Evolutionary conservation across 2,888 invertebrate species (phyloP).

Genomic region (Melikaiella ostensackeni): DNA sequence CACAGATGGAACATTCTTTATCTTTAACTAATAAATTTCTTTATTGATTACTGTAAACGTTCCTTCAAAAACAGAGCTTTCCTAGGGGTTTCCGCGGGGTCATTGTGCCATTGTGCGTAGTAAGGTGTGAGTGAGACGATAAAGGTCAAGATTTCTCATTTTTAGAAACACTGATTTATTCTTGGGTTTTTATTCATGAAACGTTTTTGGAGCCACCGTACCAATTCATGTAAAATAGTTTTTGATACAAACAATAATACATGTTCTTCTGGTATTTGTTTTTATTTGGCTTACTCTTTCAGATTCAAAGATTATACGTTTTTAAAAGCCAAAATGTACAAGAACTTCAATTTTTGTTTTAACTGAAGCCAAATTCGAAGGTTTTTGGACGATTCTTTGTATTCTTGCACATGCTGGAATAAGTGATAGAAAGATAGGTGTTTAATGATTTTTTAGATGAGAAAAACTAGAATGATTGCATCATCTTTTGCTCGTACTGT

Average conservation of each 20-base stretch:
- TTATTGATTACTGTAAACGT: not conserved
- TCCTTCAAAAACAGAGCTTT: not conserved
- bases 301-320: not conserved
- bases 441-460: too few species aligned
- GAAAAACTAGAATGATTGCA: not conserved
- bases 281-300: not conserved
- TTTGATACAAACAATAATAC: too few species aligned
- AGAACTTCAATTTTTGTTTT: not conserved
- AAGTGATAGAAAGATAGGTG: too few species aligned
- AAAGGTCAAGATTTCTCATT: constrained; percentile 11
- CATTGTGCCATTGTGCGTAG: constrained; percentile 16
- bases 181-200: not conserved
- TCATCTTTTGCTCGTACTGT: not conserved
- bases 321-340: not conserved
- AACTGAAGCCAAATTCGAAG: too few species aligned
- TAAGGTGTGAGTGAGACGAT: not conserved
- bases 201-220: not conserved
- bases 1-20: not conserved
- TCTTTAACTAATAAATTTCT: not conserved
- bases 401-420: too few species aligned
- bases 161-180: not conserved
- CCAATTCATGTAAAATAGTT: not conserved
- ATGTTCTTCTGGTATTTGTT: not conserved
- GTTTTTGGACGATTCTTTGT: too few species aligned
- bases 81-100: not conserved